phyloP scores from a whole-genome alignment of 2,888 invertebrate genomes.

The Unio pictorum region DNA sequence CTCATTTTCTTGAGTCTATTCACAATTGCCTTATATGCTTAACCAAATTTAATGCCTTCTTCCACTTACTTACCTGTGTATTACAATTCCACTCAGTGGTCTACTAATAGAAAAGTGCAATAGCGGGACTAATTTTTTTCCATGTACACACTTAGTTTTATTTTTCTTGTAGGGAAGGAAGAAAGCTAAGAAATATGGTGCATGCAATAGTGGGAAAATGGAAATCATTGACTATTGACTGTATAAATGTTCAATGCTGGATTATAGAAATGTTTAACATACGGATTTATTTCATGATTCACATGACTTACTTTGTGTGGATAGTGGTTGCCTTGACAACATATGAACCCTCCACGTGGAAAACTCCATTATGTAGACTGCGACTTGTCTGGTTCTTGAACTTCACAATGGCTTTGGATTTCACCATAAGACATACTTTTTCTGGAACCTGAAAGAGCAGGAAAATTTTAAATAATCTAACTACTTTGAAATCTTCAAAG shows the following conservation, averaged over 20 bases:
- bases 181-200: not conserved
- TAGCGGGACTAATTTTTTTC: too few species aligned
- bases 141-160: not conserved
- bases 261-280: not conserved
- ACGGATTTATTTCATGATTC: too few species aligned
- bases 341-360: slow-evolving; percentile 78
- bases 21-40: too few species aligned
- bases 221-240: not conserved
- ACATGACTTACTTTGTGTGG: slow-evolving; percentile 27
- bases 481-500: too few species aligned
- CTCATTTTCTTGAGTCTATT: too few species aligned
- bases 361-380: slow-evolving; percentile 79
- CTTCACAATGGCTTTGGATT: slow-evolving; percentile 36
- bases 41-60: too few species aligned
- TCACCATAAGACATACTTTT: slow-evolving; percentile 30
- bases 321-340: slow-evolving; percentile 33
- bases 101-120: too few species aligned
- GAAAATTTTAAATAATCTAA: not conserved
- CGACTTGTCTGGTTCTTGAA: slow-evolving; percentile 79
- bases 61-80: too few species aligned
- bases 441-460: slow-evolving; percentile 43
- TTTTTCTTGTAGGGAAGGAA: not conserved
- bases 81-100: too few species aligned
- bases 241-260: too few species aligned
- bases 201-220: not conserved